Evolutionary conservation across 2,888 invertebrate genomes (phyloP), one percentile per base, ranked within the genome.

Genomic region (Hipparchia sbordonii): DNA sequence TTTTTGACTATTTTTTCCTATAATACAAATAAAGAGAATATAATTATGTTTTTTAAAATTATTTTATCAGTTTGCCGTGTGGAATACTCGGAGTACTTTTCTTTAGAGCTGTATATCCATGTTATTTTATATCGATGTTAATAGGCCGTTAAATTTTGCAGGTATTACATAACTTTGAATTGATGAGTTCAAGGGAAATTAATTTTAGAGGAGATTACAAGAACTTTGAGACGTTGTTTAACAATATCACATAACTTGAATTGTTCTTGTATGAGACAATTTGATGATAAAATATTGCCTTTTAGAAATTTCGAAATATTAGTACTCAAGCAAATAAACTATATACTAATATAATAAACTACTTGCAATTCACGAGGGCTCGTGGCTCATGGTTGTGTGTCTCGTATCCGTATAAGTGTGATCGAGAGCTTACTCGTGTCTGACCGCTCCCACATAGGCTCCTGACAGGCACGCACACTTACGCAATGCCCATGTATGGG

Each of bases 161-260:
- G 57, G 56, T 67, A 67, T 67, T 67, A 57, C 45, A 67, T 56
- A 67, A 67, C 45, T 67, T 67, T 46, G 67, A 46, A 57, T 67
- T 67, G 67, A 57, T 67, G 57, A 67, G 67, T 56, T 67, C 23
- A 57, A 45, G 46, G 5, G 67, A 13, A 56, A 67, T 67, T 67
- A 67, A 67, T 67, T 56, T 67, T 6, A 10, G 46, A 67, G 23
- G 46, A 57, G 9, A 67, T 67, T 54, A 54, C 56, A 57, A 67
- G 46, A 65, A 65, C 52, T 65, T 65, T 33, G 51, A 51, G 33
- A 65, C 33, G 10, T 65, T 51, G 51, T 51, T 39, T 65, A 52
- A 65, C 65, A 51, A 65, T 65, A 65, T 65, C 33, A 51, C 12
- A 48, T 63, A 52, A 65, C 51, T 65, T 65, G 51, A 33, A 12